Evolutionary conservation across 2,113 vertebrate species (phyloP).

Genomic region (Rhinoderma darwinii): DNA sequence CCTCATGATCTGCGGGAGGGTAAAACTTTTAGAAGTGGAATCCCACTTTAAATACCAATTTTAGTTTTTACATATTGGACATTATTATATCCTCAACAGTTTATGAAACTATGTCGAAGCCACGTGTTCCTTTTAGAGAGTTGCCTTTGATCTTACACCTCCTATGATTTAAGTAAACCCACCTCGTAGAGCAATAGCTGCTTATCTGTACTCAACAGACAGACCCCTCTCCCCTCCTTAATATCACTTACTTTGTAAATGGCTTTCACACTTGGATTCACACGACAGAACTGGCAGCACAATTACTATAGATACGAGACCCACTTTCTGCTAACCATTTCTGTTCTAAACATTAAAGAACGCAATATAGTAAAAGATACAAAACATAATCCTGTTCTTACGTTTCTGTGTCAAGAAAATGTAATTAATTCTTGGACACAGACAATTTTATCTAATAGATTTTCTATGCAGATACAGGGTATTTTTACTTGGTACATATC

Average conservation of each 20-base stretch:
- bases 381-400: constrained; percentile 15
- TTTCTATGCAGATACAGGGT: background rate
- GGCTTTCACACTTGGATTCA: constrained; percentile 18
- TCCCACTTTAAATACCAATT: background rate
- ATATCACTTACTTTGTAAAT: constrained; percentile 29
- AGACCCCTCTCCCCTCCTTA: constrained; percentile 16
- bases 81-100: background rate
- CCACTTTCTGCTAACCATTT: background rate
- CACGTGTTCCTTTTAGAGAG: background rate
- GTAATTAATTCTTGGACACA: background rate
- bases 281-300: background rate
- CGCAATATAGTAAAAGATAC: background rate
- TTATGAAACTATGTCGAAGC: background rate
- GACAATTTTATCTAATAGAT: background rate
- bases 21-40: background rate
- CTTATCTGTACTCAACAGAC: constrained; percentile 1
- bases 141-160: background rate
- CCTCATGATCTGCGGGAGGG: background rate
- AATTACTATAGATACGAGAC: constrained; percentile 16
- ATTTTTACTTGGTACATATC: background rate
- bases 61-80: background rate
- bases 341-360: constrained; percentile 16
- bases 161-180: background rate
- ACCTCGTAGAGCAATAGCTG: constrained; percentile 2
- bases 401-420: background rate